phyloP scores from a whole-genome alignment of 2,797 vertebrate species.

The Hirundo rustica region DNA sequence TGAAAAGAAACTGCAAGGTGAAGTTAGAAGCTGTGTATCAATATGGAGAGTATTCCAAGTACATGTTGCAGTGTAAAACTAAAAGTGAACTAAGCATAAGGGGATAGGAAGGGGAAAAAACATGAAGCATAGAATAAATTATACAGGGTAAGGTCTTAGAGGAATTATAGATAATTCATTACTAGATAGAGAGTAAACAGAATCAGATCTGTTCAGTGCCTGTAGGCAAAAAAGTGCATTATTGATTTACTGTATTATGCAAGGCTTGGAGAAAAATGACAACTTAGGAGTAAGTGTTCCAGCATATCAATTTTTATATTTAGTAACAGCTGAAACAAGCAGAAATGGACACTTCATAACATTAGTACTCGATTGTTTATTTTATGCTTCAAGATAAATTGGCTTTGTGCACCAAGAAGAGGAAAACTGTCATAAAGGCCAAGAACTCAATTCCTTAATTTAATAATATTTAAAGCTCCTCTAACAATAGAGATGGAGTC shows the following conservation, averaged over 20 bases:
- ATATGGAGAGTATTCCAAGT: background rate
- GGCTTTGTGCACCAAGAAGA: conserved; percentile 22
- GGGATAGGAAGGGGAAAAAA: background rate
- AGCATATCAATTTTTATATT: conserved; percentile 59
- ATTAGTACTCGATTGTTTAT: conserved; percentile 47
- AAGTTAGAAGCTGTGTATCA: background rate
- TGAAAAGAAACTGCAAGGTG: background rate
- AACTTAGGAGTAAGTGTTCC: conserved; percentile 9
- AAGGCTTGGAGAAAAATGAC: background rate
- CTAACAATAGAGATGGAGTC: background rate
- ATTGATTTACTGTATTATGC: conserved; percentile 51
- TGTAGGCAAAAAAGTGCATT: conserved; percentile 24
- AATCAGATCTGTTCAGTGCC: background rate
- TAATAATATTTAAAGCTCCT: conserved; percentile 26
- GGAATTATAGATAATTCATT: conserved; percentile 38
- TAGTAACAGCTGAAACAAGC: conserved; percentile 63
- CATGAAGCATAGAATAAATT: background rate
- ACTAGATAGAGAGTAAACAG: conserved; percentile 33
- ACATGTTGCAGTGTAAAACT: background rate
- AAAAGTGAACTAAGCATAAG: background rate
- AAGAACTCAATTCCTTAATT: conserved; percentile 44
- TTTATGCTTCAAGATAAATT: conserved; percentile 46
- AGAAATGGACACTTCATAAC: conserved; percentile 45
- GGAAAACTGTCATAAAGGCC: conserved; percentile 16
- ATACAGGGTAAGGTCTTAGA: background rate